Evolutionary conservation across 2,113 vertebrate species (phyloP), one percentile per base, ranked within the genome.

Genomic region (Nerophis lumbriciformis): DNA sequence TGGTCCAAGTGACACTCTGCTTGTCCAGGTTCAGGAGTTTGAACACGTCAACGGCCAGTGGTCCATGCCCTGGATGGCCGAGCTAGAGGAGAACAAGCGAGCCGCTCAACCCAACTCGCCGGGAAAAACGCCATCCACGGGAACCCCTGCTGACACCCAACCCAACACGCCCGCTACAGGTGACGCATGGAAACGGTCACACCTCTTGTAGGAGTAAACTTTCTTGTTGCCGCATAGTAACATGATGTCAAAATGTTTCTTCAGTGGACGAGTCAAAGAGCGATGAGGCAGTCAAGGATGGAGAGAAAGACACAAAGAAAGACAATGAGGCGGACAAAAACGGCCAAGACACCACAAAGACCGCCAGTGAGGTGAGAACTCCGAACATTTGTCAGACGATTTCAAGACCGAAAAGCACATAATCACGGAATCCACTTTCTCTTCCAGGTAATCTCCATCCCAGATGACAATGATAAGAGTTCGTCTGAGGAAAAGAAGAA

Each of bases 51-150:
- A 99, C 0, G 96, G 96, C 1, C 94, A 94, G 66, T 98, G 96
- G 96, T 98, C 95, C 59, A 95, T 98, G 93, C 96, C 96, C 28
- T 96, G 96, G 84, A 91, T 99, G 79, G 95, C 95, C 50, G 97
- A 99, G 83, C 91, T 94, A 62, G 94, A 96, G 69, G 96, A 98
- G 76, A 97, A 91, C 81, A 98, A 98, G 84, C 93, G 94, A 61
- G 85, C 92, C 0, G 79, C 92, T 83, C 71, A 92, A 79, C 88
- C 88, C 0, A 89, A 89, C 0, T 91, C 90, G 0, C 90, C 90
- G 0, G 89, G 87, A 4, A 91, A 89, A 64, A 88, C 88, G 5
- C 87, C 89, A 37, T 88, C 96, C 8, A 96, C 93, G 8, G 95
- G 95, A 0, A 98, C 95, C 1, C 96, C 96, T 0, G 95, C 94